Percentiles rank a stretch among this genome's conserved stretches.
Conservation (phyloP, 2,113 vertebrate species). For the Budorcas taxicolor region DNA sequence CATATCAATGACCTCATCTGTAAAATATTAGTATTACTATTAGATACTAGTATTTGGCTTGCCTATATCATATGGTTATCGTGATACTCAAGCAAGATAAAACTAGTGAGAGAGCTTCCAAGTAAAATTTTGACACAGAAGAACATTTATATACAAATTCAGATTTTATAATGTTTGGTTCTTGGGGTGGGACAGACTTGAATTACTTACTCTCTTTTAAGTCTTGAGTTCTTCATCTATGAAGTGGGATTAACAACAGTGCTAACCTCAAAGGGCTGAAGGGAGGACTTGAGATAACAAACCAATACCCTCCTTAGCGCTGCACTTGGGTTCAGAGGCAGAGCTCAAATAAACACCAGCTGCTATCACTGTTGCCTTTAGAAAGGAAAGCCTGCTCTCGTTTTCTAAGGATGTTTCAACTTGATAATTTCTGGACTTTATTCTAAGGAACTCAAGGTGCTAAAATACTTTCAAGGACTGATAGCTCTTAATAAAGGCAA, state of each 20-base stretch:
- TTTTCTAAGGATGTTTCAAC: not conserved
- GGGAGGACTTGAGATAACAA: not conserved
- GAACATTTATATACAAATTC: not conserved
- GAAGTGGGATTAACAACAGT: not conserved
- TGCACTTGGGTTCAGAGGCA: not conserved
- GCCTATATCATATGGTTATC: not conserved
- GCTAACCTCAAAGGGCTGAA: not conserved
- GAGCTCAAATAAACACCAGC: not conserved
- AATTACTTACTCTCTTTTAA: not conserved
- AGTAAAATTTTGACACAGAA: not conserved
- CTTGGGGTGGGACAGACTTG: not conserved
- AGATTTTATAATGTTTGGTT: not conserved
- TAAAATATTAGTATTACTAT: not conserved
- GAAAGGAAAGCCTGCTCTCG: not conserved
- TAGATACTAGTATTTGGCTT: not conserved
- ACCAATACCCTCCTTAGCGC: not conserved
- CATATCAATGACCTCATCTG: not conserved
- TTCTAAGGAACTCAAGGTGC: not conserved
- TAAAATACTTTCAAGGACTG: not conserved
- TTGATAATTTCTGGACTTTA: not conserved
- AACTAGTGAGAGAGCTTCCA: not conserved
- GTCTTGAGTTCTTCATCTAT: not conserved
- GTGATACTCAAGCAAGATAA: not conserved
- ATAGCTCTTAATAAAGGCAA: conserved; percentile 13
- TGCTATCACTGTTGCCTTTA: not conserved